Evolutionary conservation across 2,888 invertebrate species (phyloP).

Genomic region (Hypercompe scribonia): DNA sequence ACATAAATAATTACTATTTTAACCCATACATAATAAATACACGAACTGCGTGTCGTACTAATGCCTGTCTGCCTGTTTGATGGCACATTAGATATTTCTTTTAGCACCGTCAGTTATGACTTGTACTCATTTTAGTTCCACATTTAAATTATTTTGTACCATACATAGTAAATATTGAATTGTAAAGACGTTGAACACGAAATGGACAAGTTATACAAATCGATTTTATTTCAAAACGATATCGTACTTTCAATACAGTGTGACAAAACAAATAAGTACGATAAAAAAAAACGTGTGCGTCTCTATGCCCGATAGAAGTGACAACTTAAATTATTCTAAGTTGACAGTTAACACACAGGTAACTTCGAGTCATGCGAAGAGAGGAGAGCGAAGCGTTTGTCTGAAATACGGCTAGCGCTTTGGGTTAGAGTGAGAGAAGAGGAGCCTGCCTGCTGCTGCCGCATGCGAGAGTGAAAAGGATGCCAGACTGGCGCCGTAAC

Average conservation of each 20-base stretch:
- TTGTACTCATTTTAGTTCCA: conserved; percentile 39
- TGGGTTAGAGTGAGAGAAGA: too few relatives aligned
- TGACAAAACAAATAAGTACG: not conserved
- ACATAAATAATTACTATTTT: conserved; percentile 39
- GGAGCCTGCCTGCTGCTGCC: too few relatives aligned
- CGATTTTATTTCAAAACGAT: not conserved
- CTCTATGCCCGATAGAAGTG: too few relatives aligned
- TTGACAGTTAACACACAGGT: too few relatives aligned
- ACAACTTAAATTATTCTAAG: too few relatives aligned
- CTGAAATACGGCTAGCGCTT: too few relatives aligned
- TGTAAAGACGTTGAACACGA: conserved; percentile 21
- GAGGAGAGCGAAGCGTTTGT: too few relatives aligned
- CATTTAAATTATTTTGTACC: conserved; percentile 78
- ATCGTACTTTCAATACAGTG: not conserved
- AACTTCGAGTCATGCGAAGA: too few relatives aligned
- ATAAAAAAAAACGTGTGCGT: not conserved
- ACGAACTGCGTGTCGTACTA: conserved; percentile 45
- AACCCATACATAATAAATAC: conserved; percentile 41
- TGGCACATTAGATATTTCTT: conserved; percentile 75
- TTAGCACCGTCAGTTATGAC: conserved; percentile 38
- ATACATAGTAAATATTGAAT: conserved; percentile 56
- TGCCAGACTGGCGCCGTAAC: too few relatives aligned
- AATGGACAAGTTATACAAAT: conserved; percentile 12
- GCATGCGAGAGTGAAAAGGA: too few relatives aligned
- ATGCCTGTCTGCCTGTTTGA: conserved; percentile 73